phyloP scores from a whole-genome alignment of 2,888 invertebrate species.

The Acrobasis repandana region DNA sequence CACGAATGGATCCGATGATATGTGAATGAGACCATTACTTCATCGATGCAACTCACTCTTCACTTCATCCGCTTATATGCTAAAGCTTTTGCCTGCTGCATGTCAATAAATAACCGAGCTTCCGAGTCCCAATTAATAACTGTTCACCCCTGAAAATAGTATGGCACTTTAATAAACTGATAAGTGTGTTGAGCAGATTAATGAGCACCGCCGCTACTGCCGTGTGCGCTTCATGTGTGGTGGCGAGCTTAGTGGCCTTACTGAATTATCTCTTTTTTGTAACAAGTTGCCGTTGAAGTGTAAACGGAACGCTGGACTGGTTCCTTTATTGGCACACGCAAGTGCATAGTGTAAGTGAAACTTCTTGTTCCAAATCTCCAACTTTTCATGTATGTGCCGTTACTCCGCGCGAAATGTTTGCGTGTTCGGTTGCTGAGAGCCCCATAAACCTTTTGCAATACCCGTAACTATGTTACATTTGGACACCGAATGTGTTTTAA shows the following conservation, averaged over 20 bases:
- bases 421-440: conserved; percentile 77
- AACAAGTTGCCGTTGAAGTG: conserved; percentile 64
- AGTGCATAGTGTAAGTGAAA: conserved; percentile 82
- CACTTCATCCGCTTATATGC: conserved; percentile 40
- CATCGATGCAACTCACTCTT: conserved; percentile 23
- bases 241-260: conserved; percentile 77
- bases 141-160: conserved; percentile 63
- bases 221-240: conserved; percentile 77
- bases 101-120: conserved; percentile 62
- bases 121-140: conserved; percentile 65
- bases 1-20: conserved; percentile 16
- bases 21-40: conserved; percentile 25
- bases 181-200: conserved; percentile 61
- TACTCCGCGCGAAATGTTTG: conserved; percentile 75
- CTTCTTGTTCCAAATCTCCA: conserved; percentile 84
- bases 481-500: conserved; percentile 66
- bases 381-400: conserved; percentile 78
- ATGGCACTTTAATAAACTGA: conserved; percentile 77
- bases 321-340: conserved; percentile 81
- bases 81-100: conserved; percentile 69
- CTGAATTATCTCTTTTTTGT: conserved; percentile 78
- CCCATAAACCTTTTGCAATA: conserved; percentile 69
- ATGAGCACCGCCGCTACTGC: conserved; percentile 70
- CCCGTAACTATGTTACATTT: conserved; percentile 59
- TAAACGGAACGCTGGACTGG: conserved; percentile 74